Percentiles rank a stretch among this genome's conserved stretches.
phyloP scores from a whole-genome alignment of 2,888 invertebrate genomes.

The Marronus borbonicus region DNA sequence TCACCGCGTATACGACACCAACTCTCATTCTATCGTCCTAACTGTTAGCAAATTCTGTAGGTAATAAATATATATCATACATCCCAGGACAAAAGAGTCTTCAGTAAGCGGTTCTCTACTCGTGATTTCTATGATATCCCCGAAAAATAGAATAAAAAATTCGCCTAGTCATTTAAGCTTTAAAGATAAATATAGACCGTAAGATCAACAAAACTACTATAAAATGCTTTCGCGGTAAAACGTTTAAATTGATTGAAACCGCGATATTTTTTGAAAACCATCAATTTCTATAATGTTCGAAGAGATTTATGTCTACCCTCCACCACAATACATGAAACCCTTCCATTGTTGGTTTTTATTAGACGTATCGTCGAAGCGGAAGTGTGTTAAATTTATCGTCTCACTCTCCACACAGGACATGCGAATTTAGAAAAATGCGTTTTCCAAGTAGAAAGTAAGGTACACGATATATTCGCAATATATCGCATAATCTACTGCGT shows the following conservation, averaged over 20 bases:
- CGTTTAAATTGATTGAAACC: neutral
- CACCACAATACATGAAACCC: conserved; percentile 4
- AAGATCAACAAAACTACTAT: no score
- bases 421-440: conserved; percentile 12
- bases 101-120: no score
- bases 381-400: conserved; percentile 25
- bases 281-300: neutral
- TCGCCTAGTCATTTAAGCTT: no score
- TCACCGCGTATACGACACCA: no score
- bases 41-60: no score
- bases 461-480: neutral
- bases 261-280: neutral
- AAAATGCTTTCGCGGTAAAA: no score
- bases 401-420: neutral
- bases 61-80: no score
- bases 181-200: no score
- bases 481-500: neutral
- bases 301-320: conserved; percentile 9
- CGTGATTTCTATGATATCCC: no score
- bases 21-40: no score
- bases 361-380: neutral
- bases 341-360: conserved; percentile 22
- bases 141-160: no score
- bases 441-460: neutral
- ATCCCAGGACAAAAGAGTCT: no score